Conservation (phyloP, 2,797 vertebrate species). For the Urophycis tenuis region DNA sequence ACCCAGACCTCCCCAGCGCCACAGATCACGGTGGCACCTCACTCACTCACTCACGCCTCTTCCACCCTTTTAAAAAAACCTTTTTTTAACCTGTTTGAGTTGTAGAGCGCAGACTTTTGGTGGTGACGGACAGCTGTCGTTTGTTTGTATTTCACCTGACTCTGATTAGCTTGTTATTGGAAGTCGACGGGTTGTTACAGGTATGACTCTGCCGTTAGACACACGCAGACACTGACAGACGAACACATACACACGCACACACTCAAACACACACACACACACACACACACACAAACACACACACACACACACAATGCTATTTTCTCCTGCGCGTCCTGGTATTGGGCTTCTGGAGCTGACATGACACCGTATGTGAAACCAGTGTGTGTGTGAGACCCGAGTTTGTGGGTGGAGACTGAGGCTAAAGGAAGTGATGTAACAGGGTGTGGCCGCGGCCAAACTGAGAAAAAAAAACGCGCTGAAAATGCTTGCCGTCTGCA, state of each 20-base stretch:
- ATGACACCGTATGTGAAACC: background rate
- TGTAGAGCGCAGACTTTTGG: slow-evolving; percentile 1
- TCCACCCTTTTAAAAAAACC: background rate
- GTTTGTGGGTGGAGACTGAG: background rate
- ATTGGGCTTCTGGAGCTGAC: background rate
- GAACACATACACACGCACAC: background rate
- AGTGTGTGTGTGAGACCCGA: background rate
- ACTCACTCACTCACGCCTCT: background rate
- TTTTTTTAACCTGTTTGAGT: slow-evolving; percentile 6
- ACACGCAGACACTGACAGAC: background rate
- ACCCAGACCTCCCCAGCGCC: background rate
- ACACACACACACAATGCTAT: background rate
- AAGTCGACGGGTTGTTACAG: background rate
- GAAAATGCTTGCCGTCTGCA: slow-evolving; percentile 45
- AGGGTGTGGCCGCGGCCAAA: slow-evolving; percentile 8
- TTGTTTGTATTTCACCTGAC: slow-evolving; percentile 22
- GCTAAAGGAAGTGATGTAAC: background rate
- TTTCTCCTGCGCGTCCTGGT: background rate
- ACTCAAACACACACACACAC: background rate
- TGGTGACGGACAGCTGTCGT: slow-evolving; percentile 7
- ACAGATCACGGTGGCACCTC: background rate
- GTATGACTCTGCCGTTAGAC: background rate
- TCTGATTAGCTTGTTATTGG: slow-evolving; percentile 1
- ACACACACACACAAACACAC: background rate
- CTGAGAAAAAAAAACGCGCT: slow-evolving; percentile 36